A percentile compares a stretch with the other conserved stretches of the same genome.
Evolutionary conservation across 2,797 vertebrate genomes (phyloP).

Genomic region (Diplodus sargus): DNA sequence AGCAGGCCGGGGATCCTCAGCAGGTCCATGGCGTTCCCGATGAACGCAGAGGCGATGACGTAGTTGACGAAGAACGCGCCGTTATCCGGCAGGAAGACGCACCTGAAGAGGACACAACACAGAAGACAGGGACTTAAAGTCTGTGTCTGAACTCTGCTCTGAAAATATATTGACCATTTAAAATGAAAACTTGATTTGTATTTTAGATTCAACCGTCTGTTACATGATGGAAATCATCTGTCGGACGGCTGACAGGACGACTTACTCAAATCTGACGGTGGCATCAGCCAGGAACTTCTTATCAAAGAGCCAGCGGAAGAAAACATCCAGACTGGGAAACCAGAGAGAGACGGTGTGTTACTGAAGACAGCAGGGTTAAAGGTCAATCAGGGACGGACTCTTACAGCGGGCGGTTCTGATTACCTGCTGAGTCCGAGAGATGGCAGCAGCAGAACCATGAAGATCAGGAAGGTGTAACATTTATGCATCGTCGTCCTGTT

Average conservation of each 20-base stretch:
- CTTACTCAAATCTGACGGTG: slow-evolving; percentile 94
- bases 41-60: slow-evolving; percentile 96
- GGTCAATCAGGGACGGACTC: not conserved
- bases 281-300: slow-evolving; percentile 93
- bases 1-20: slow-evolving; percentile 95
- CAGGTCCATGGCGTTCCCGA: slow-evolving; percentile 97
- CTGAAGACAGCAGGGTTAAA: slow-evolving; percentile 2
- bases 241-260: slow-evolving; percentile 33
- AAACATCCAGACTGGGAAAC: slow-evolving; percentile 91
- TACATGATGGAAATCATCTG: too few species aligned
- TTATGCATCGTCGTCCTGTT: slow-evolving; percentile 98
- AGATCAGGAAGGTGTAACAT: slow-evolving; percentile 98
- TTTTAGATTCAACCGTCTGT: too few species aligned
- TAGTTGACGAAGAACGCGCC: slow-evolving; percentile 99
- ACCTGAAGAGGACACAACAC: slow-evolving; percentile 79
- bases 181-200: not conserved
- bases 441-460: slow-evolving; percentile 96
- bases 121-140: too few species aligned
- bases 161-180: not conserved
- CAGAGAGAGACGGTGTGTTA: not conserved
- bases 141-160: too few species aligned
- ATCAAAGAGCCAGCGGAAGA: slow-evolving; percentile 98
- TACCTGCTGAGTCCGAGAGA: slow-evolving; percentile 97
- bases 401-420: accelerated
- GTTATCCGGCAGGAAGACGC: slow-evolving; percentile 96